These are phyloP conservation scores for Micrasema longulum DNA, from an alignment of 1,140 invertebrate species.

Conservation along the genomic window DNA sequence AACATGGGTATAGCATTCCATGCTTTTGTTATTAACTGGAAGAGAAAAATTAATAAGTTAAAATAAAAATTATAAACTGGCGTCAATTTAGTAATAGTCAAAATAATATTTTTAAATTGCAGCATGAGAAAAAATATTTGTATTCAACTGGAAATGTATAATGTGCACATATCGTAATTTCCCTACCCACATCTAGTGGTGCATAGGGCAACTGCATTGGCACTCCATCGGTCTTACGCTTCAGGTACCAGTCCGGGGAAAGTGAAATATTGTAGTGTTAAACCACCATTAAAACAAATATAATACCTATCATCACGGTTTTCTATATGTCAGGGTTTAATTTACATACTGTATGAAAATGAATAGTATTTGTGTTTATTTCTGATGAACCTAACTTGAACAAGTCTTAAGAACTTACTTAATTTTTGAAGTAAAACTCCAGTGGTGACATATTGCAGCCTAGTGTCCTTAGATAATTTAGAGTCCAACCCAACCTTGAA, in stretches of 20 bases:
- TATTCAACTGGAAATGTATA: not conserved
- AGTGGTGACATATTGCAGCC: slow-evolving; percentile 89
- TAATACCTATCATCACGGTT: too few relatives aligned
- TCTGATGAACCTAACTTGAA: too few relatives aligned
- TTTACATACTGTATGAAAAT: too few relatives aligned
- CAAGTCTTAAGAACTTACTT: slow-evolving; percentile 67
- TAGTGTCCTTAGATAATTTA: slow-evolving; percentile 75
- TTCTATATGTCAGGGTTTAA: not conserved
- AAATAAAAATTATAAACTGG: too few relatives aligned
- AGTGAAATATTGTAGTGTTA: too few relatives aligned
- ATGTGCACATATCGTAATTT: not conserved
- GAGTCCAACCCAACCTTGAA: slow-evolving; percentile 68
- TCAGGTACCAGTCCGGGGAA: too few relatives aligned
- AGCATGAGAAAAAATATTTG: not conserved
- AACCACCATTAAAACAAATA: too few relatives aligned
- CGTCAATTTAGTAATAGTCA: too few relatives aligned
- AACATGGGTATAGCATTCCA: slow-evolving; percentile 81
- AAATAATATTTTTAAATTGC: not conserved
- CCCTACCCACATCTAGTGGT: not conserved
- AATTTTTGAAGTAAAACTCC: slow-evolving; percentile 81
- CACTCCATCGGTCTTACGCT: too few relatives aligned
- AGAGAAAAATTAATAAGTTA: slow-evolving; percentile 46
- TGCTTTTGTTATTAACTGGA: slow-evolving; percentile 60
- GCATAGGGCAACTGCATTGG: too few relatives aligned
- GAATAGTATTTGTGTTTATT: too few relatives aligned